These are phyloP conservation scores for Cremastobaeus sp. DNA, from an alignment of 2,888 invertebrate genomes.

Conservation along the genomic window DNA sequence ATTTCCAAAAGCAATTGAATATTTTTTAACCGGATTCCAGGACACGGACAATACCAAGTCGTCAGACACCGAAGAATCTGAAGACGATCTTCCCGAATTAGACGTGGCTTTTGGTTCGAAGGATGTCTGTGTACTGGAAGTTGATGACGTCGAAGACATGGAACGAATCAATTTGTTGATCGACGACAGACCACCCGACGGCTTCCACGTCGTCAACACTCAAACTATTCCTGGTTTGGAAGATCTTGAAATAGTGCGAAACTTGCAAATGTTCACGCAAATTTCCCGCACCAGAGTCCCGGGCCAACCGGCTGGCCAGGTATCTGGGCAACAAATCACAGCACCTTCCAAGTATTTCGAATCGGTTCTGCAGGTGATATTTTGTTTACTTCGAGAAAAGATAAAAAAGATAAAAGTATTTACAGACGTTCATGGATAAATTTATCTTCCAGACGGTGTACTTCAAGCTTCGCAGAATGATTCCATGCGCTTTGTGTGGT, in stretches of 20 bases:
- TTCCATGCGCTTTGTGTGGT: conserved; percentile 91
- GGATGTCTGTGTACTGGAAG: conserved; percentile 81
- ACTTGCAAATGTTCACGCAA: conserved; percentile 91
- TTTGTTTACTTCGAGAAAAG: too few relatives aligned
- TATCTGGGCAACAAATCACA: conserved; percentile 77
- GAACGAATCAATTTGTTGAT: conserved; percentile 86
- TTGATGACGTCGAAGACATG: conserved; percentile 83
- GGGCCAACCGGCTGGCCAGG: conserved; percentile 29
- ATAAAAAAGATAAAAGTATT: too few relatives aligned
- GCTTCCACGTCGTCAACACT: conserved; percentile 89
- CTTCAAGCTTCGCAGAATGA: conserved; percentile 92
- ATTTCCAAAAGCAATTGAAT: too few relatives aligned
- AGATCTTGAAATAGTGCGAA: conserved; percentile 83
- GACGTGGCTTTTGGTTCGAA: conserved; percentile 87
- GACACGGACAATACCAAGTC: conserved; percentile 75
- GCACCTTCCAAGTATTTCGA: conserved; percentile 80
- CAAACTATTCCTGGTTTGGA: conserved; percentile 86
- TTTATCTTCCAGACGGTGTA: conserved; percentile 82
- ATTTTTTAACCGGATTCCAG: conserved; percentile 59
- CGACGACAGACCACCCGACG: conserved; percentile 86
- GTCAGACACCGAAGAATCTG: conserved; percentile 84
- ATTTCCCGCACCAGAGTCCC: conserved; percentile 82
- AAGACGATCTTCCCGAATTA: conserved; percentile 83
- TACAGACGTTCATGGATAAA: background rate
- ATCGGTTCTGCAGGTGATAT: conserved; percentile 70